These are phyloP conservation scores for Pionites leucogaster DNA, from an alignment of 2,113 vertebrate genomes.

Conservation along the genomic window DNA sequence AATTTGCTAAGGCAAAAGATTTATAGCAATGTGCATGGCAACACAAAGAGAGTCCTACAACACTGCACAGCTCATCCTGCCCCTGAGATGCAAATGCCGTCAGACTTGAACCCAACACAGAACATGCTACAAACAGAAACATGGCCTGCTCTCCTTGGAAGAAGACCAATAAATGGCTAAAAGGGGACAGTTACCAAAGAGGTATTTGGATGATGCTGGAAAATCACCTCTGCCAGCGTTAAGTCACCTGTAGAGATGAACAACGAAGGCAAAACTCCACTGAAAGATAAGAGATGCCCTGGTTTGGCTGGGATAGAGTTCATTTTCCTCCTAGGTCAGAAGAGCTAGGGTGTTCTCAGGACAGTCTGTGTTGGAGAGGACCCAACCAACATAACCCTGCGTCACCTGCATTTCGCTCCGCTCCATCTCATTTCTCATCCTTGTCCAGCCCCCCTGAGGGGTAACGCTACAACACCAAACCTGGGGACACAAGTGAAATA, in stretches of 20 bases:
- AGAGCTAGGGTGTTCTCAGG: neutral
- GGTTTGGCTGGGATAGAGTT: neutral
- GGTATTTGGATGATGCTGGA: neutral
- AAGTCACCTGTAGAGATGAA: accelerated
- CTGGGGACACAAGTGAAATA: neutral
- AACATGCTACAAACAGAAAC: neutral
- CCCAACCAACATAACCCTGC: neutral
- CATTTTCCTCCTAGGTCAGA: neutral
- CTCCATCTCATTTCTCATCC: accelerated
- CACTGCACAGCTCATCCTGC: neutral
- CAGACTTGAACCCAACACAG: neutral
- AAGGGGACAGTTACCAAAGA: neutral
- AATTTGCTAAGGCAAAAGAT: neutral
- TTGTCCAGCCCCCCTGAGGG: no score
- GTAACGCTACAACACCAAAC: neutral
- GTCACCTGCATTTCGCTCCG: neutral
- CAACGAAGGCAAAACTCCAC: neutral
- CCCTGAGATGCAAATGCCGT: neutral
- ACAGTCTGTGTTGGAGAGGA: neutral
- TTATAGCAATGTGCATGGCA: accelerated
- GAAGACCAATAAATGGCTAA: neutral
- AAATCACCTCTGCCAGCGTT: neutral
- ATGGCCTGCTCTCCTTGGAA: accelerated
- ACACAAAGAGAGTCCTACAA: neutral
- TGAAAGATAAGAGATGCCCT: neutral